These are phyloP conservation scores for Atethmia centrago DNA, from an alignment of 2,888 invertebrate species.

Conservation along the genomic window DNA sequence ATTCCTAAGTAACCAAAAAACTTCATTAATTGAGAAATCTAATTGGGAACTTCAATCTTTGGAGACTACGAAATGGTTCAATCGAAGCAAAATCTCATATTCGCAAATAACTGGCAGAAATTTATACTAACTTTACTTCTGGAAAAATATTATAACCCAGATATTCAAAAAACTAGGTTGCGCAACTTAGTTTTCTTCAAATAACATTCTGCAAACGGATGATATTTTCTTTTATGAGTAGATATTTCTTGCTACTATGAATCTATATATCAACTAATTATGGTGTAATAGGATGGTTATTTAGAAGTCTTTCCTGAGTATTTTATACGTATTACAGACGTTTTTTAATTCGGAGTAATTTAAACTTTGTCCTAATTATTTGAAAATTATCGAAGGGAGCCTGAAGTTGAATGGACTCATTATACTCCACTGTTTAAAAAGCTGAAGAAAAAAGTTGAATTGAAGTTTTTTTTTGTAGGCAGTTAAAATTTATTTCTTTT, in stretches of 20 bases:
- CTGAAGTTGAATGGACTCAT: too few species aligned
- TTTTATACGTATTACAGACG: too few species aligned
- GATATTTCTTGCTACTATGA: background rate
- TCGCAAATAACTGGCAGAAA: background rate
- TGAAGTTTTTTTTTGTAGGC: too few species aligned
- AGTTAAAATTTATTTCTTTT: too few species aligned
- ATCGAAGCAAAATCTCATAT: background rate
- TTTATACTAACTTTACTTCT: slow-evolving; percentile 10
- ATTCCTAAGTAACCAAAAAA: slow-evolving; percentile 41
- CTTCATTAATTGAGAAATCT: slow-evolving; percentile 47
- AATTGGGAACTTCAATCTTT: slow-evolving; percentile 32
- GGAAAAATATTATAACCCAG: slow-evolving; percentile 5
- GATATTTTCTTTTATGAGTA: slow-evolving; percentile 17
- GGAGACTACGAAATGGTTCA: background rate
- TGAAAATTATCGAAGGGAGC: too few species aligned
- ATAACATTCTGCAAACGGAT: slow-evolving; percentile 1
- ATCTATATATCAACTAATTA: background rate
- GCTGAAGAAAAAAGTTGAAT: background rate
- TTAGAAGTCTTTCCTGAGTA: background rate
- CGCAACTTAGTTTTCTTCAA: slow-evolving; percentile 4
- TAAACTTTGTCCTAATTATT: too few species aligned
- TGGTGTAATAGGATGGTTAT: background rate
- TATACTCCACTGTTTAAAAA: background rate
- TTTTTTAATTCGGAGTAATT: background rate
- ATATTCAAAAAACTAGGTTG: slow-evolving; percentile 14